Evolutionary conservation across 2,113 vertebrate genomes (phyloP), one percentile per base, ranked within the genome.

Genomic region (Cryptoleucopteryx plumbea): DNA sequence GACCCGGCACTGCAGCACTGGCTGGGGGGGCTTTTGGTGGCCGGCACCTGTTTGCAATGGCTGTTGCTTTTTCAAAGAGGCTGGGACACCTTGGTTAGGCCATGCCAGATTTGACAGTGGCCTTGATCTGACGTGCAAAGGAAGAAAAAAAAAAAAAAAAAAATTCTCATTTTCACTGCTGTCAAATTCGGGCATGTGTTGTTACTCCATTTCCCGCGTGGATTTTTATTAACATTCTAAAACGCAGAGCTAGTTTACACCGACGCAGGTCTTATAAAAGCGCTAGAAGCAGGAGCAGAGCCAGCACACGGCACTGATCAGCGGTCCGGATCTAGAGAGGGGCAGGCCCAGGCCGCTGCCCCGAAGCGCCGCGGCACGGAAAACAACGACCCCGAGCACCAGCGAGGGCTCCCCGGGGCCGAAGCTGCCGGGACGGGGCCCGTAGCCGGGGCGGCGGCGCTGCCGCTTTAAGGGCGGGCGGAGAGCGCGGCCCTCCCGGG

Each of bases 21-120:
- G 6, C 4, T 22, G n/a, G 50, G n/a, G 10, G 6, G 14, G 34
- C 43, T 15, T 27, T 11, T 0, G 1, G 45, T 4, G 29, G 20
- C 27, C 2, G 2, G 34, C 31, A 23, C 42, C 47, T 19, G 50
- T 27, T 26, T 5, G 45, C 48, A 5, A 4, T 0, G 32, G 71
- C 21, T 56, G 58, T 4, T 9, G 59, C 36, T 6, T 21, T 27
- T 25, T n/a, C 15, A 7, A 1, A 25, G 50, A 12, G 6, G 2
- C 7, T 6, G 36, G 43, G 53, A 56, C 45, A 31, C n/a, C 56
- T 15, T 6, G 53, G 19, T 18, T 8, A 29, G 22, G 11, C 52
- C 29, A 0, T 6, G 3, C 5, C 1, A 6, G 10, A 0, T 0
- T 0, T 40, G 63, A 13, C 4, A 16, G 53, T 0, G 12, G 22